Conservation (phyloP, 1,140 invertebrate genomes). For the Aphaenogaster ashmeadi region DNA sequence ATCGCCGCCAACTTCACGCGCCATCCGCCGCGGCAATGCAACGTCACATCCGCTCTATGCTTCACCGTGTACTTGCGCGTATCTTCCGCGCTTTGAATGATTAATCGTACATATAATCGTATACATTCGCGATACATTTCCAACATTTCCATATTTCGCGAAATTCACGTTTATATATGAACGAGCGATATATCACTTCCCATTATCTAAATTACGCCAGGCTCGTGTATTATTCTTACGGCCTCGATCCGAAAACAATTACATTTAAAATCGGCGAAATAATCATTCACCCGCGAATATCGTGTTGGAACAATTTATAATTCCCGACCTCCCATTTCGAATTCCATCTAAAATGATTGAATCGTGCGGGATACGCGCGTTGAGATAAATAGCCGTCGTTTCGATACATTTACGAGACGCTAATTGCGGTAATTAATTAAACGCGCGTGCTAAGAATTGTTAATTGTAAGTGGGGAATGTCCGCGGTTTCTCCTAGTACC, state of each 20-base stretch:
- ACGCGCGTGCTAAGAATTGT: not conserved
- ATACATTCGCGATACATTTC: not conserved
- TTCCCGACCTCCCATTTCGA: too few relatives aligned
- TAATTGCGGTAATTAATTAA: constrained; percentile 31
- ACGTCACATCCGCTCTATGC: not conserved
- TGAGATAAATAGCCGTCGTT: not conserved
- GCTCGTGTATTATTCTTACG: not conserved
- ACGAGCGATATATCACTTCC: not conserved
- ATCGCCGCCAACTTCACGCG: not conserved
- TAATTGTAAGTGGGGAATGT: not conserved
- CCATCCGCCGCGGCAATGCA: too few relatives aligned
- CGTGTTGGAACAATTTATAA: not conserved
- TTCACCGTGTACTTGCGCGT: not conserved
- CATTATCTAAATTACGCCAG: not conserved
- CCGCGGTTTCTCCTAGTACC: not conserved
- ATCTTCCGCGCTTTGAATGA: not conserved
- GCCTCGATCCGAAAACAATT: not conserved
- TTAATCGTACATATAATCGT: not conserved
- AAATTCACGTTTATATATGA: not conserved
- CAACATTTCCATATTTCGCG: not conserved
- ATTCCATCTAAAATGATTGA: not conserved
- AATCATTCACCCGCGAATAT: constrained; percentile 2
- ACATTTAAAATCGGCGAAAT: not conserved
- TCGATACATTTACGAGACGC: not conserved
- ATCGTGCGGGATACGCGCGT: not conserved